Base-by-base conservation (phyloP, 2,888 invertebrate genomes). In the Drosophila ustulata region DNA sequence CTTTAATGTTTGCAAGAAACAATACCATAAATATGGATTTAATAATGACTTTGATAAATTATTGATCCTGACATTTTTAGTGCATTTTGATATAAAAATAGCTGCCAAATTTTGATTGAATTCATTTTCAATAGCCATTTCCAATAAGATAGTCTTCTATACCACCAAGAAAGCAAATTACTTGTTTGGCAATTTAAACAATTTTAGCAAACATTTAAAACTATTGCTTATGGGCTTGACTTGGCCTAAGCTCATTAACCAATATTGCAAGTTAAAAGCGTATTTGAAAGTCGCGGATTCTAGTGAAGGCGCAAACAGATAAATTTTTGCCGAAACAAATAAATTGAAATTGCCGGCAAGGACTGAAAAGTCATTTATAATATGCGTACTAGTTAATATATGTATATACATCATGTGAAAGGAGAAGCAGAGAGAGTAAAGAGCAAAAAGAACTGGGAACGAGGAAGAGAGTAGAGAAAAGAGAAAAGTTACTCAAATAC, bases 311-410 rank as follows among this genome's bases (percentile, higher is more conserved):
- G 7, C 30, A 7, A 13, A 26, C 32, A 25, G 32, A 56, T 32
- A 13, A 56, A 56, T 45, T 34, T 13, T 0, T 6, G 3, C 0
- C 25, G 25, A 59, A 13, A 43, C 52, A 32, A 43, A 51, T 30
- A 32, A 32, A 18, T 25, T 41, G 25, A 32, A 52, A 52, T 52
- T 30, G 30, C 41, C 3, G 6, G 30, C 41, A 32, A 41, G 8
- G 7, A 43, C 39, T 25, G 11, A 32, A 41, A 43, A 52, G 53
- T 52, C 53, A 59, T 59, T 52, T 32, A 32, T 43, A 59, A 59
- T 59, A 52, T 25, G 45, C 55, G 55, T 41, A 13, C 32, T 55
- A 45, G 45, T 55, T 55, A 45, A 55, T 32, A 45, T 25, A 55
- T 32, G 34, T 25, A 45, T 25, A 43, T 3, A 41, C 18, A 32